Conservation (phyloP, 2,888 invertebrate genomes). For the Axea sp. region DNA sequence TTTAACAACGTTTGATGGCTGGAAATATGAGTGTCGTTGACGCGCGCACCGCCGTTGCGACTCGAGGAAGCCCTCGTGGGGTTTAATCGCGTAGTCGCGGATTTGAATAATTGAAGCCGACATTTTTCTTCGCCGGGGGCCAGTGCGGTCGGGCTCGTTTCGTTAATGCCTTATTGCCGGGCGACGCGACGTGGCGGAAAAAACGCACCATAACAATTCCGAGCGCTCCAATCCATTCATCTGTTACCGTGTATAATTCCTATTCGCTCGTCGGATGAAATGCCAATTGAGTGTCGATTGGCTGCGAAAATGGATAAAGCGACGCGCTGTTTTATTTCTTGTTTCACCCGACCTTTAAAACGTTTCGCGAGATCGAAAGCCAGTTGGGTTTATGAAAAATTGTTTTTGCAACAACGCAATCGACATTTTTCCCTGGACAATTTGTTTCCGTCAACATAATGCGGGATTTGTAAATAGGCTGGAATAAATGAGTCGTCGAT, state of each 20-base stretch:
- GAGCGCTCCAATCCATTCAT: conserved; percentile 29
- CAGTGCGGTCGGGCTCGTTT: conserved; percentile 21
- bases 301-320: conserved; percentile 24
- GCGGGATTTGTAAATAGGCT: conserved; percentile 39
- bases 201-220: conserved; percentile 32
- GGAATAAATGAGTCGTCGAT: conserved; percentile 42
- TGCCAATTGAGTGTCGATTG: conserved; percentile 51
- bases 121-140: conserved; percentile 51
- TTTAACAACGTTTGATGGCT: too few relatives aligned
- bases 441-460: conserved; percentile 30
- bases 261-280: conserved; percentile 43
- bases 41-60: conserved; percentile 26
- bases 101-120: conserved; percentile 74
- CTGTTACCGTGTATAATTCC: conserved; percentile 45
- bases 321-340: conserved; percentile 7
- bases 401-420: conserved; percentile 23
- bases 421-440: conserved; percentile 6
- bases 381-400: conserved; percentile 23
- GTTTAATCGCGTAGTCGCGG: conserved; percentile 67
- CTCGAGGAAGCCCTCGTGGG: conserved; percentile 21
- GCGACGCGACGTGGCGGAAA: conserved; percentile 18
- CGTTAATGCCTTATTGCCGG: conserved; percentile 39
- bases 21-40: conserved; percentile 4
- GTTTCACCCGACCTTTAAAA: too few relatives aligned
- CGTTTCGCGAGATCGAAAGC: too few relatives aligned